Percentiles rank a stretch among this genome's conserved stretches.
Evolutionary conservation across 2,888 invertebrate genomes (phyloP).

Genomic region (Salticus scenicus): DNA sequence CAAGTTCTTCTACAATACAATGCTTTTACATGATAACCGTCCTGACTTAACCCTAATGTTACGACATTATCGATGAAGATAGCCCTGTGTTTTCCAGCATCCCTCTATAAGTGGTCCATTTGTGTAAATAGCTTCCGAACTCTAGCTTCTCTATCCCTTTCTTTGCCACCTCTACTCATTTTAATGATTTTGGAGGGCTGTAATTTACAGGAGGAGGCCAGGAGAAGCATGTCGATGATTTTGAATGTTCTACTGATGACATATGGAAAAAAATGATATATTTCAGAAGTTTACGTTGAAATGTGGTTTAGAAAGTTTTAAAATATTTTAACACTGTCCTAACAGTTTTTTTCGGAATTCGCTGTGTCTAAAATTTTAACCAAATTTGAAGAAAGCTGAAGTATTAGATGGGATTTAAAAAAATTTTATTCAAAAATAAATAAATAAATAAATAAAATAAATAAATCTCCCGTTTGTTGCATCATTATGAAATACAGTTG

Average conservation of each 20-base stretch:
- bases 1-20: constrained; percentile 27
- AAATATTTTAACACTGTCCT: neutral
- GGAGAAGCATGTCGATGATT: neutral
- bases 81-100: constrained; percentile 24
- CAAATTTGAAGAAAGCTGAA: too few species aligned
- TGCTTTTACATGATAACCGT: constrained; percentile 51
- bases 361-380: too few species aligned
- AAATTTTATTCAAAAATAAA: too few species aligned
- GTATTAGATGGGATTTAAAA: too few species aligned
- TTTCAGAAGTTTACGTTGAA: constrained; percentile 16
- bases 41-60: constrained; percentile 61
- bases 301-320: neutral
- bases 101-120: constrained; percentile 53
- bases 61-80: constrained; percentile 53
- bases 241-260: constrained; percentile 37
- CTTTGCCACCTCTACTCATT: constrained; percentile 14
- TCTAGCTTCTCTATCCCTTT: neutral
- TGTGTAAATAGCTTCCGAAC: constrained; percentile 35
- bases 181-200: constrained; percentile 45
- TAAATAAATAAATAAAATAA: too few species aligned
- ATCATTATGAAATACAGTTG: too few species aligned
- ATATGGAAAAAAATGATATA: constrained; percentile 1
- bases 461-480: too few species aligned
- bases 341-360: too few species aligned
- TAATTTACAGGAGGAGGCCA: constrained; percentile 27